Percentiles rank a stretch among this genome's conserved stretches.
phyloP scores from a whole-genome alignment of 2,113 vertebrate genomes.

The Zonotrichia leucophrys region DNA sequence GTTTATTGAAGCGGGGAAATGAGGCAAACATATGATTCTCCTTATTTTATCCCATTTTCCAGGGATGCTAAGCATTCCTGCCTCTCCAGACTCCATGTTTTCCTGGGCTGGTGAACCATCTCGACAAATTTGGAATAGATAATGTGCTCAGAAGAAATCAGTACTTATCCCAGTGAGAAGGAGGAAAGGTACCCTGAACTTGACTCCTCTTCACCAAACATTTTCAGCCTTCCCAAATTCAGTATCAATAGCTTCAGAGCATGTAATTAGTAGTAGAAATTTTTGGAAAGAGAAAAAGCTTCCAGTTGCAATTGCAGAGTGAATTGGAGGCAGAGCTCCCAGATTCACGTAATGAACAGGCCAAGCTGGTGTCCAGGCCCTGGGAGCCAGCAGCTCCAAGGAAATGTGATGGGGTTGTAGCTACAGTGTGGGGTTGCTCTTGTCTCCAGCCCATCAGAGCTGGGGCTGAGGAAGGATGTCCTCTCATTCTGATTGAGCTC shows the following conservation, averaged over 20 bases:
- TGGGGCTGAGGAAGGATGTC: background rate
- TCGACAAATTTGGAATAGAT: background rate
- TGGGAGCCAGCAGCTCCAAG: background rate
- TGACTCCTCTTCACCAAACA: background rate
- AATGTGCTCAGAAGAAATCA: background rate
- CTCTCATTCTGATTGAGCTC: background rate
- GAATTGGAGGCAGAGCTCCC: background rate
- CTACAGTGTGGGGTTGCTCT: background rate
- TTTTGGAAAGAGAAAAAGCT: background rate
- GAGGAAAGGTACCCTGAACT: background rate
- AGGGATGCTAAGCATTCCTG: background rate
- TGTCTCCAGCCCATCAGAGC: background rate
- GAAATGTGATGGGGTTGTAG: background rate
- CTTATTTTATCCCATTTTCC: background rate
- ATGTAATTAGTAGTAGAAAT: background rate
- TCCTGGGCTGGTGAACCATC: background rate
- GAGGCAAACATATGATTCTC: background rate
- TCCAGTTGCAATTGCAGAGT: background rate
- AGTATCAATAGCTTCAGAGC: background rate
- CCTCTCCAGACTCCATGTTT: background rate
- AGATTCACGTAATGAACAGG: background rate
- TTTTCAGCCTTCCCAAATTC: background rate
- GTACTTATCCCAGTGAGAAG: background rate
- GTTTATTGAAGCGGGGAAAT: background rate
- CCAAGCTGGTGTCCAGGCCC: background rate